These are phyloP conservation scores for Gopherus evgoodei DNA, from an alignment of 2,113 vertebrate species.

Conservation along the genomic window DNA sequence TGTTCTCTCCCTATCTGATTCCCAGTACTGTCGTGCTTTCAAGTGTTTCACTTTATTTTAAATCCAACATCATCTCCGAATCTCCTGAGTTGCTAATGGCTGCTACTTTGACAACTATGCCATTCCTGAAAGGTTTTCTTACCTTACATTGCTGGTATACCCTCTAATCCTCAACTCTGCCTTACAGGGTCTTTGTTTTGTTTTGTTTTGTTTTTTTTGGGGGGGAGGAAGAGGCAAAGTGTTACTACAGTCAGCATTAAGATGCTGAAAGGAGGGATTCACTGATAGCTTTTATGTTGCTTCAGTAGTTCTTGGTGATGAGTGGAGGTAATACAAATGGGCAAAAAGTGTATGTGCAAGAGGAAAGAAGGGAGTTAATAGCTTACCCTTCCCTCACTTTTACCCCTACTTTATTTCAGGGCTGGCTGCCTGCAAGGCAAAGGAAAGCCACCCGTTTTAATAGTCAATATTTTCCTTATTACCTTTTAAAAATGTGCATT, in stretches of 20 bases:
- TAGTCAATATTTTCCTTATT: slow-evolving; percentile 1
- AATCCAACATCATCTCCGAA: neutral
- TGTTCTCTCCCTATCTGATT: neutral
- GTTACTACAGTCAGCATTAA: neutral
- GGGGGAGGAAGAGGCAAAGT: neutral
- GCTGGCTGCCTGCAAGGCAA: neutral
- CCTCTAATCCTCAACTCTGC: neutral
- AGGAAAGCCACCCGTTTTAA: neutral
- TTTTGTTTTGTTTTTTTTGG: neutral
- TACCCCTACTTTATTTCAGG: slow-evolving; percentile 15
- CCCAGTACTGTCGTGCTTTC: neutral
- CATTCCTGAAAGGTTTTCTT: neutral
- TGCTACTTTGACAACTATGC: neutral
- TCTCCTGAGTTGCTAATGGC: neutral
- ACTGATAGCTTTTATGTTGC: slow-evolving; percentile 15
- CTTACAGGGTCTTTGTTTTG: neutral
- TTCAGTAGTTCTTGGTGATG: neutral
- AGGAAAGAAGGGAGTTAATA: neutral
- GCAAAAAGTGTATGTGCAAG: neutral
- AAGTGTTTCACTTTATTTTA: neutral
- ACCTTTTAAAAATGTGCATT: neutral
- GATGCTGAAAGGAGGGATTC: slow-evolving; percentile 12
- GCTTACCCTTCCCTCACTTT: neutral
- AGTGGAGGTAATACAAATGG: neutral
- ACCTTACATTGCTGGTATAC: neutral